These are phyloP conservation scores for Unio pictorum DNA, from an alignment of 2,888 invertebrate species.

Conservation along the genomic window DNA sequence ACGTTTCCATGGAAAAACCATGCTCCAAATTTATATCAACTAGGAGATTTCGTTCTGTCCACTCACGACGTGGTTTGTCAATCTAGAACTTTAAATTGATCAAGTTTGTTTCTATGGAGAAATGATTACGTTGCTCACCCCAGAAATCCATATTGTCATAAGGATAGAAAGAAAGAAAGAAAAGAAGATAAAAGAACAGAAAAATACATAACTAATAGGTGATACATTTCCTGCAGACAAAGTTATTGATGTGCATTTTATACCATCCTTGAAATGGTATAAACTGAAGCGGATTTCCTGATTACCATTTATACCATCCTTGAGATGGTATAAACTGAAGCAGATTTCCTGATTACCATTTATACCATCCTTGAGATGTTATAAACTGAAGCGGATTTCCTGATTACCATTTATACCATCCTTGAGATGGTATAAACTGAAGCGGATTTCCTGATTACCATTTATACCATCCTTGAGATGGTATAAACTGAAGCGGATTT, in stretches of 20 bases:
- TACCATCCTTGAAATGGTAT: conserved; percentile 47
- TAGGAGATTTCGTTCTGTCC: conserved; percentile 61
- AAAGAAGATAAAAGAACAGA: conserved; percentile 64
- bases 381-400: no score
- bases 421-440: no score
- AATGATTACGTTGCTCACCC: conserved; percentile 69
- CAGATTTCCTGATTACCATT: no score
- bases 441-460: no score
- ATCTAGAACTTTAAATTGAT: conserved; percentile 47
- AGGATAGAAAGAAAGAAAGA: background rate
- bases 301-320: no score
- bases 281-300: conserved; percentile 56
- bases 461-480: conserved; percentile 49
- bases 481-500: conserved; percentile 58
- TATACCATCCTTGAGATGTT: no score
- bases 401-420: no score
- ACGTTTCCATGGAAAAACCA: conserved; percentile 36
- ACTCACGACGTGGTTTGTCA: conserved; percentile 28
- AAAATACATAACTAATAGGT: conserved; percentile 63
- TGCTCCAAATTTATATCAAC: conserved; percentile 61
- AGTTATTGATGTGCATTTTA: conserved; percentile 55
- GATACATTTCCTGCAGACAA: conserved; percentile 36
- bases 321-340: no score
- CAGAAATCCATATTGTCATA: conserved; percentile 52
- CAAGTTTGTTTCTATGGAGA: conserved; percentile 60